phyloP scores from a whole-genome alignment of 1,140 invertebrate genomes.

The Drosophila bifasciata region DNA sequence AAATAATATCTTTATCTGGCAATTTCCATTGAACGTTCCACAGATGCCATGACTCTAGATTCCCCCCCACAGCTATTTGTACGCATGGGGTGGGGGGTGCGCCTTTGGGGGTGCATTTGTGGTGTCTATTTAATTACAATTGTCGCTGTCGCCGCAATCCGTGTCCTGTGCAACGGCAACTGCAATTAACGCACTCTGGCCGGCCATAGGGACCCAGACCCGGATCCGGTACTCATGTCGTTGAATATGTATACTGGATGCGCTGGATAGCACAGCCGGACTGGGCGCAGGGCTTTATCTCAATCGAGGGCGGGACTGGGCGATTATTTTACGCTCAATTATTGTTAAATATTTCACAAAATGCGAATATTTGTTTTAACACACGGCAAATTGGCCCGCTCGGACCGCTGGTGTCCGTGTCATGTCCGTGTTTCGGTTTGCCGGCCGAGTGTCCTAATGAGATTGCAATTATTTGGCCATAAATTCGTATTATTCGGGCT shows the following conservation, averaged over 20 bases:
- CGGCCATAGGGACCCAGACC: slow-evolving; percentile 18
- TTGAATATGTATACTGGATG: slow-evolving; percentile 16
- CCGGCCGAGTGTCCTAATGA: slow-evolving; percentile 74
- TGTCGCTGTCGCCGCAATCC: slow-evolving; percentile 78
- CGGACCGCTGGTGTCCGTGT: slow-evolving; percentile 50
- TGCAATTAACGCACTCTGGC: slow-evolving; percentile 69
- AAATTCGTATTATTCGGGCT: slow-evolving; percentile 81
- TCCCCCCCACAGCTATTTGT: neutral
- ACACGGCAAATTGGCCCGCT: slow-evolving; percentile 58
- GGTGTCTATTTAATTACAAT: slow-evolving; percentile 83
- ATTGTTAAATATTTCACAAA: slow-evolving; percentile 84
- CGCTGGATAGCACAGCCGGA: slow-evolving; percentile 20
- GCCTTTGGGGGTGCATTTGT: slow-evolving; percentile 44
- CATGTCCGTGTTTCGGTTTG: slow-evolving; percentile 63
- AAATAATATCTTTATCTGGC: too few relatives aligned
- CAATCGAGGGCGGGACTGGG: slow-evolving; percentile 40
- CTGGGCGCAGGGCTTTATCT: slow-evolving; percentile 50
- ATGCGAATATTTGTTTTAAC: slow-evolving; percentile 71
- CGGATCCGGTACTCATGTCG: slow-evolving; percentile 6
- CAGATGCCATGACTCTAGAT: neutral
- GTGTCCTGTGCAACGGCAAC: slow-evolving; percentile 64
- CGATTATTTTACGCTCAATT: slow-evolving; percentile 84
- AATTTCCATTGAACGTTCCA: too few relatives aligned
- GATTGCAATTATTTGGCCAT: slow-evolving; percentile 83
- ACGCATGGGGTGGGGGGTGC: neutral